Percentiles rank a stretch among this genome's conserved stretches.
phyloP scores from a whole-genome alignment of 1,140 invertebrate species.

The Ditylenchus dipsaci region DNA sequence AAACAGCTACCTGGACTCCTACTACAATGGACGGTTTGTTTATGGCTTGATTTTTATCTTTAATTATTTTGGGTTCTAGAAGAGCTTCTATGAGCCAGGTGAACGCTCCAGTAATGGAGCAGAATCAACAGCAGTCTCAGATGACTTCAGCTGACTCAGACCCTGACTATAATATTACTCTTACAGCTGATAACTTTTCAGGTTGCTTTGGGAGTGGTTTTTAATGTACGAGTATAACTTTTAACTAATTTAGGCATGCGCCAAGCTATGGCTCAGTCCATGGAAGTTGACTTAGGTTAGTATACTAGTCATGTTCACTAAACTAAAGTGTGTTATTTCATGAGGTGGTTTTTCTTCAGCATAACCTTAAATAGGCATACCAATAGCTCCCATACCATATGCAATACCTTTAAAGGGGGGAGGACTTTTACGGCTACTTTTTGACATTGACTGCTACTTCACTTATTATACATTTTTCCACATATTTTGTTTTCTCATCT shows the following conservation, averaged over 20 bases:
- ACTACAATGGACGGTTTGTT: not conserved
- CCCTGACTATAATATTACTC: conserved; percentile 55
- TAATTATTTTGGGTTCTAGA: not conserved
- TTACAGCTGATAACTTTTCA: conserved; percentile 51
- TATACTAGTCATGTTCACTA: too few relatives aligned
- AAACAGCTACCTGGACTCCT: not conserved
- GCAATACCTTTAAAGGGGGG: too few relatives aligned
- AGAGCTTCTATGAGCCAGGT: not conserved
- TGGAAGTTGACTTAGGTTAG: conserved; percentile 25
- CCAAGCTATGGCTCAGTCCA: conserved; percentile 43
- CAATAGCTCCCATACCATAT: too few relatives aligned
- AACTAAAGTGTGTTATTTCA: too few relatives aligned
- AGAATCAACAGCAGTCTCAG: conserved; percentile 19
- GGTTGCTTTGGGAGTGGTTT: too few relatives aligned
- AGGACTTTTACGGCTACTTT: too few relatives aligned
- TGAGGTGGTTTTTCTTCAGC: too few relatives aligned
- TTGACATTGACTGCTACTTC: too few relatives aligned
- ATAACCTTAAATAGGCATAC: too few relatives aligned
- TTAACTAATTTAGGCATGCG: conserved; percentile 44
- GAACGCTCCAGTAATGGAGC: not conserved
- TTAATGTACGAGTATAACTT: too few relatives aligned
- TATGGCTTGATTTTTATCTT: not conserved
- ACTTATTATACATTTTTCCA: too few relatives aligned
- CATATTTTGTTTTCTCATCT: too few relatives aligned
- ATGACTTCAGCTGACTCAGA: conserved; percentile 43